Evolutionary conservation across 2,888 invertebrate species (phyloP), one percentile per base, ranked within the genome.

Genomic region (Ormyrus thymus): DNA sequence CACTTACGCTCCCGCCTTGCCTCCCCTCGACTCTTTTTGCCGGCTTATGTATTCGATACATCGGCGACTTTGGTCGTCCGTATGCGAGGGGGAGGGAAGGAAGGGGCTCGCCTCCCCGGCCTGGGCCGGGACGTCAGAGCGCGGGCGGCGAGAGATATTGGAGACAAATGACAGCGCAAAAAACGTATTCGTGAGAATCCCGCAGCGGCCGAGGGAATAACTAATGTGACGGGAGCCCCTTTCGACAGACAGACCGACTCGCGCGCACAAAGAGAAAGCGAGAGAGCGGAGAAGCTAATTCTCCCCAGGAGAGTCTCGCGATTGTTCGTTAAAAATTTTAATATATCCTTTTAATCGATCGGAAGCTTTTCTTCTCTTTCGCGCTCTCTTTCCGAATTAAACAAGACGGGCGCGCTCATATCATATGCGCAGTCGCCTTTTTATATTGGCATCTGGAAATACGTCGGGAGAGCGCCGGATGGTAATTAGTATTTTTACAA

Each of bases 101-200:
- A 77, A 82, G 81, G 81, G 84, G 82, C 82, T 45, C 53, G 10
- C 68, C 29, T 29, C 29, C 56, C 50, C 45, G n/a, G 8, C 69
- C 11, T 29, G 53, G 59, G 45, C 56, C 70, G 69, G 71, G 15
- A 71, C 70, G 76, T 79, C 78, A 59, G 82, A 79, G 81, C 69
- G 77, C 79, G 81, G 81, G 82, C 82, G 82, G 80, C 85, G 85
- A 86, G 86, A 88, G 89, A 90, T 89, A 90, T 89, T 88, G 86
- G 89, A 89, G 89, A 90, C 89, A 89, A 90, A 90, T 89, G 89
- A 89, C 87, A 84, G 86, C 83, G 87, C 86, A 89, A 89, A 89
- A 89, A 86, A 86, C 84, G 83, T 86, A 85, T 87, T 86, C 88
- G 87, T 86, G 86, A 86, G 86, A 88, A 87, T 83, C 83, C 84